Percentiles rank a stretch among this genome's conserved stretches.
Evolutionary conservation across 1,140 invertebrate species (phyloP).

Genomic region (Drosophila azteca): DNA sequence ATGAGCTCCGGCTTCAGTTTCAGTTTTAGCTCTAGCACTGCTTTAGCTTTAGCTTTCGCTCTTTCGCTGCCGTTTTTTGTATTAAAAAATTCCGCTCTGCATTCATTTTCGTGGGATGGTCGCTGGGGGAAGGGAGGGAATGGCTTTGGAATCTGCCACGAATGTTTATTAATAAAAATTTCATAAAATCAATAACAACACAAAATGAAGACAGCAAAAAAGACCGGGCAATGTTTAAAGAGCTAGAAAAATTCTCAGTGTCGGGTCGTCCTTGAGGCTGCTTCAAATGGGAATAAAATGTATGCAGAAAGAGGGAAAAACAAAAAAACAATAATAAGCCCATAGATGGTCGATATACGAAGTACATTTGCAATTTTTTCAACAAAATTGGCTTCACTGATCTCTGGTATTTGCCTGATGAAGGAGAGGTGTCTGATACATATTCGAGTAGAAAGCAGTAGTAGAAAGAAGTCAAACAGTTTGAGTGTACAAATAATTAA

Average conservation of each 20-base stretch:
- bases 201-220: background rate
- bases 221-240: background rate
- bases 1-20: conserved; percentile 18
- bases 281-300: conserved; percentile 26
- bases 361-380: too few species aligned
- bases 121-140: background rate
- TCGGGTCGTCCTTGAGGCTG: too few species aligned
- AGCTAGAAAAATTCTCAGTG: background rate
- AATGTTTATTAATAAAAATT: conserved; percentile 81
- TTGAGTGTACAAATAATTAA: too few species aligned
- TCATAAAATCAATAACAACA: conserved; percentile 73
- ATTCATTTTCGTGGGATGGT: conserved; percentile 42
- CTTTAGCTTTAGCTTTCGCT: conserved; percentile 11
- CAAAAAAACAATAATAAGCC: too few species aligned
- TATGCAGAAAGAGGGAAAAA: too few species aligned
- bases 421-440: too few species aligned
- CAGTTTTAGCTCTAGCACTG: background rate
- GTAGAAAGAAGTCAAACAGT: too few species aligned
- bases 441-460: too few species aligned
- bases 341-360: too few species aligned
- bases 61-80: conserved; percentile 33
- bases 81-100: conserved; percentile 71
- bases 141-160: conserved; percentile 57
- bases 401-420: too few species aligned
- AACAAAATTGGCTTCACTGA: too few species aligned